Evolutionary conservation across 2,888 invertebrate species (phyloP), one percentile per base, ranked within the genome.

Genomic region (Standfussiana lucernea): DNA sequence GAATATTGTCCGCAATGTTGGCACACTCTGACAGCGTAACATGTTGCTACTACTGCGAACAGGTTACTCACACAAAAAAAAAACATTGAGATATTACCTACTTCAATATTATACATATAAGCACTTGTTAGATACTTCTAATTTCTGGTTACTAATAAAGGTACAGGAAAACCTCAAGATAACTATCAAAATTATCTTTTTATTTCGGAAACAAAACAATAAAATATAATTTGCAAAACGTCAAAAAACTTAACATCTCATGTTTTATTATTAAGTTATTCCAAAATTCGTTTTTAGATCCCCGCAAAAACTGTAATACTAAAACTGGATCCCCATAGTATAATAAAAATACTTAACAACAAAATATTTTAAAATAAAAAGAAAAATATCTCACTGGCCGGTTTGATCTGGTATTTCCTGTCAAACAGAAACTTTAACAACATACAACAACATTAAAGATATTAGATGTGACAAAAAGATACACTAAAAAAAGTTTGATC

Each of bases 1-100:
- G 72, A 79, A 82, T 75, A 77, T 76, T 69, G 47, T 75, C 45
- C 59, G 50, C 53, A 71, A 67, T 71, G 64, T 82, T 75, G 59
- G 68, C 64, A 65, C 62, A 77, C 53, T 24, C 64, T 59, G 45
- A 59, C 21, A 37, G 32, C 11, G 37, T 65, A 74, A 64, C 53
- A 64, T 45, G 35, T 73, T 61, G 47, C 35, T 62, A 11, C 61
- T 62, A 64, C 32, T 62, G n/a, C 11, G 11, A 64, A 73, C 67
- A 47, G n/a, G 59, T 53, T 56, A 59, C 35, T 35, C 10, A 28
- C 40, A 24, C 18, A 59, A 61, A 73, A 7, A 47, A 40, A 37
- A 40, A 37, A 50, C 4, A 68, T 18, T 24, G 24, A 45, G 8
- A 24, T 67, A 66, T 24, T 24, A 45, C 24, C 13, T 24, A 67